Evolutionary conservation across 2,888 invertebrate species (phyloP).

Genomic region (Pollenia labialis): DNA sequence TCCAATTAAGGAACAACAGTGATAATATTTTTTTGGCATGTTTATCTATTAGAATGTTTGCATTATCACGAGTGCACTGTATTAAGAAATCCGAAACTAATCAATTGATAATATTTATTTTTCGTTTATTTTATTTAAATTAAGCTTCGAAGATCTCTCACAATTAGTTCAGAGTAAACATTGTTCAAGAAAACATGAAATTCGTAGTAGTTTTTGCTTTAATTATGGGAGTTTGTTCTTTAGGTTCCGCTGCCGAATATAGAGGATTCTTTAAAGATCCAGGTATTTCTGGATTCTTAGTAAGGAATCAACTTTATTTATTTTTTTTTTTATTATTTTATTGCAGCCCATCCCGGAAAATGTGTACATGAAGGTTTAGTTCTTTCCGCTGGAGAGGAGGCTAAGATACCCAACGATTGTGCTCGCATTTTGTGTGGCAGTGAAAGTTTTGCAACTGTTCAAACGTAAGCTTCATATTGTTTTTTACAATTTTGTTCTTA

Average conservation of each 20-base stretch:
- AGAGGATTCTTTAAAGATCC: constrained; percentile 29
- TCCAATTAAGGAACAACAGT: too few species aligned
- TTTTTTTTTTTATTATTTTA: too few species aligned
- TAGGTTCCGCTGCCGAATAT: constrained; percentile 7
- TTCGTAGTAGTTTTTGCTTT: constrained; percentile 7
- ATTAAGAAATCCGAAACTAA: too few species aligned
- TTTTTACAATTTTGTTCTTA: too few species aligned
- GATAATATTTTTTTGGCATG: too few species aligned
- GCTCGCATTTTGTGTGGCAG: constrained; percentile 15
- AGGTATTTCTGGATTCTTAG: background rate
- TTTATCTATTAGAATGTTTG: too few species aligned
- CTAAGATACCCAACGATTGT: constrained; percentile 9
- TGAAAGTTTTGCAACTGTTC: constrained; percentile 18
- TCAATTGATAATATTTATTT: too few species aligned
- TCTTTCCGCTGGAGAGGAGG: constrained; percentile 32
- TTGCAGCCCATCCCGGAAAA: constrained; percentile 52
- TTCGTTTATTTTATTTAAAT: too few species aligned
- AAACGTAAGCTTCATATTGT: constrained; percentile 23
- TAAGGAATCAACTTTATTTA: too few species aligned
- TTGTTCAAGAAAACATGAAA: constrained; percentile 23
- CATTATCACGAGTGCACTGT: too few species aligned
- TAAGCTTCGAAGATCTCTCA: too few species aligned
- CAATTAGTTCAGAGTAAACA: too few species aligned
- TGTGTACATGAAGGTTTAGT: constrained; percentile 36
- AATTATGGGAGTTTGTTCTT: background rate